Evolutionary conservation across 92 coral and sea anemone species (phyloP), one percentile per base, ranked within the genome.

Genomic region (Phenganax stokvisi): DNA sequence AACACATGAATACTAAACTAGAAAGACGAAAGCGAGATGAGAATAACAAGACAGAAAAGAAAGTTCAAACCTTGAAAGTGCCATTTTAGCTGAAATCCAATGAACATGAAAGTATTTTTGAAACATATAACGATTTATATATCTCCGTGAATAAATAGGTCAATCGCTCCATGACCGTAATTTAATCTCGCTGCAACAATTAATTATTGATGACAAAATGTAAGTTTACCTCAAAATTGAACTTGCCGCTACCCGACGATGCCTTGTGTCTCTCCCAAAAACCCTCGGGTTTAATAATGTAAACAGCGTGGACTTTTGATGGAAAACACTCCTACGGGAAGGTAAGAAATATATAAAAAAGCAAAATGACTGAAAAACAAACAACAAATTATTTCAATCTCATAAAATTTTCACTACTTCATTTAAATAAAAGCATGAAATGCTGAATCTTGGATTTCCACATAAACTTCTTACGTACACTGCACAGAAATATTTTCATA

Each of bases 251-350:
- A 64, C 92, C 92, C 51, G 92, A 89, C 12, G 93, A 90, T 77
- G 97, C 88, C 85, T 93, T 96, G 73, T 91, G 92, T 72, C 97
- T 84, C 76, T 92, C 99, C 99, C 99, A 96, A 83, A 96, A 96
- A 74, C 97, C 99, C 80, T 96, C 99, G 59, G 99, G 97, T 78
- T 90, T 89, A 2, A 96, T 89, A n/a, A 96, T 91, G 79, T 89
- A 87, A 8, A 96, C 99, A 64, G 96, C 86, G 77, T 96, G 96
- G n/a, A 96, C 87, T 80, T 87, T 90, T 15, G 90, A 89, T 31
- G 90, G 90, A 79, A 96, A 96, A 73, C 97, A 96, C 89, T 96
- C 99, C 99, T 96, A 83, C 69, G 68, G 66, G 55, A 73, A 52
- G 84, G 71, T 79, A 89, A 68, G 37, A 61, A 10, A 37, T 30